These are phyloP conservation scores for Sus scrofa DNA, from an alignment of 2,113 vertebrate genomes.

Conservation along the genomic window DNA sequence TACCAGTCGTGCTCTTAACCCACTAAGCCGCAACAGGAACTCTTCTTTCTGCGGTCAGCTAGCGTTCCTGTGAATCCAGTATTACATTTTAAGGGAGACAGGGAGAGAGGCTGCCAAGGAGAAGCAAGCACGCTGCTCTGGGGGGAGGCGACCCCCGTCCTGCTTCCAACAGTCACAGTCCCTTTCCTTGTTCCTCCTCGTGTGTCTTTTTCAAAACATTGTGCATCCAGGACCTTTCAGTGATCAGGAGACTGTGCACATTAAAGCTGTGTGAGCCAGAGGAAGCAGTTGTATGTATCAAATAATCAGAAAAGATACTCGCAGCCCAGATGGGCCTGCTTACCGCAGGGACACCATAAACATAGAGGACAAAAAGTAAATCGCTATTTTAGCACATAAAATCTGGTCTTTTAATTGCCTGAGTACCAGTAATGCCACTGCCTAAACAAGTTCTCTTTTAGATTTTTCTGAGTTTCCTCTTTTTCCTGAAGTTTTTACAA, in stretches of 20 bases:
- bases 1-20: no score
- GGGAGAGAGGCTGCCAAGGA: neutral
- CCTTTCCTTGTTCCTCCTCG: neutral
- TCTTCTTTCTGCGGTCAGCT: neutral
- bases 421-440: neutral
- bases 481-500: slow-evolving; percentile 8
- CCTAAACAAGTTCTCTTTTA: slow-evolving; percentile 7
- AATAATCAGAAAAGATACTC: slow-evolving; percentile 32
- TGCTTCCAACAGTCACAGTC: neutral
- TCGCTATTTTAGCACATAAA: neutral
- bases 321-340: neutral
- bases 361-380: neutral
- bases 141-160: neutral
- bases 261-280: neutral
- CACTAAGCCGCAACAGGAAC: no score
- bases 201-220: slow-evolving; percentile 43
- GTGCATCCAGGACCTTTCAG: neutral
- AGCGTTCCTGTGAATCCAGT: slow-evolving; percentile 14
- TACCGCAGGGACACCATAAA: neutral
- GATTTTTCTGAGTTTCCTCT: neutral
- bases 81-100: neutral
- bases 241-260: neutral
- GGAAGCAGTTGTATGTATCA: neutral
- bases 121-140: neutral
- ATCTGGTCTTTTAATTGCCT: neutral